Base-by-base conservation (phyloP, 2,113 vertebrate species). In the Raja brachyura region DNA sequence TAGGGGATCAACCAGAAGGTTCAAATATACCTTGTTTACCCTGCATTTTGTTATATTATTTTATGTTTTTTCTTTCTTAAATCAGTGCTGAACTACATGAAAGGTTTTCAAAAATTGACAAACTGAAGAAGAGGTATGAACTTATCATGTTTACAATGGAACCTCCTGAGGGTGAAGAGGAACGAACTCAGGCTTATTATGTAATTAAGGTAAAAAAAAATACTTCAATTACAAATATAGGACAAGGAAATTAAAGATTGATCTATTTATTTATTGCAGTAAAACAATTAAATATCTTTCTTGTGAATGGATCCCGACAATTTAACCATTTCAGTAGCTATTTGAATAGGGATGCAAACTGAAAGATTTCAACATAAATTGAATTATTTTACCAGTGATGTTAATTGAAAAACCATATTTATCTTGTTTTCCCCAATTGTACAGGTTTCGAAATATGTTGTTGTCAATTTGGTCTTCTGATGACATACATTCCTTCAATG, bases 51-150 rank as follows among this genome's bases (percentile, higher is more conserved):
- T 18, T 93, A 75, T 76, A 76, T 70, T 28, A 76, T 28, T 75
- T 31, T 75, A 39, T 66, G 18, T n/a, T 6, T 61, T 61, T n/a
- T 16, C 68, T 93, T 68, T 94, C 94, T 95, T 68, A 63, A 94
- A 93, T 94, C 94, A 99, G 98, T 94, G 93, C 94, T 5, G 97
- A 98, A 94, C 95, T 98, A 94, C 97, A 97, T 93, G 98, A 98
- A 77, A 97, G 97, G 88, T 93, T 98, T 54, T 96, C 95, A 94
- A 98, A 97, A 96, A 97, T 97, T n/a, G 97, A 98, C 93, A 97
- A 95, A 94, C 94, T 98, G 96, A 98, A 96, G 95, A 96, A 96
- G 61, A 97, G 97, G 94, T 99, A 97, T 0, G 98, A 99, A 96
- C 94, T 98, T 61, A 68, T 98, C 94, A 97, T 95, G 63, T 76